A percentile compares a stretch with the other conserved stretches of the same genome.
phyloP scores from a whole-genome alignment of 2,888 invertebrate species.

The Drosophila crucigera region DNA sequence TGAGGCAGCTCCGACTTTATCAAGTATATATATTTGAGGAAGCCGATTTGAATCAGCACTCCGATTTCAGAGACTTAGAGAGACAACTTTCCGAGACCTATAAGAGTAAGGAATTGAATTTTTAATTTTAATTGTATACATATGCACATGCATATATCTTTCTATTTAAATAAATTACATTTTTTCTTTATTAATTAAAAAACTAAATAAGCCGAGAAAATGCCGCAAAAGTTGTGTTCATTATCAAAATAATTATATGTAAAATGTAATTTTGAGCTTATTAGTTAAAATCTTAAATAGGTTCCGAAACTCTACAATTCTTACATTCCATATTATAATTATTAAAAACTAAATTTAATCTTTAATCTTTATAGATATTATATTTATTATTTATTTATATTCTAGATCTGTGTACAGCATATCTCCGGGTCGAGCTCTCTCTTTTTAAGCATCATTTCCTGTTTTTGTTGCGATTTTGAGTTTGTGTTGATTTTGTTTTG shows the following conservation, averaged over 20 bases:
- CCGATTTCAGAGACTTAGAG: accelerated
- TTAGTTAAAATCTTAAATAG: neutral
- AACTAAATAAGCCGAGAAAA: neutral
- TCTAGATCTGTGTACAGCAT: neutral
- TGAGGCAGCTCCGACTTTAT: neutral
- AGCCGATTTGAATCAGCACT: neutral
- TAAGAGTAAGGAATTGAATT: too few species aligned
- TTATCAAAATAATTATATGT: neutral
- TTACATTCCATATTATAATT: neutral
- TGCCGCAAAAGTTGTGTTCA: too few species aligned
- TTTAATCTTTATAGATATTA: too few species aligned
- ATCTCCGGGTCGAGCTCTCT: neutral
- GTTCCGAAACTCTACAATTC: too few species aligned
- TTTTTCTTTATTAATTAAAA: neutral
- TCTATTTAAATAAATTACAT: neutral
- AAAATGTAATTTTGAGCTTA: neutral
- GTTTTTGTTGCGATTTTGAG: conserved; percentile 18
- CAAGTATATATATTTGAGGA: neutral
- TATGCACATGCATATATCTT: too few species aligned
- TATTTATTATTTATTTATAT: neutral
- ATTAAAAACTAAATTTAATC: neutral
- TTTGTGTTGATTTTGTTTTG: conserved; percentile 27
- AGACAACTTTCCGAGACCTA: neutral
- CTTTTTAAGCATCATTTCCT: conserved; percentile 6
- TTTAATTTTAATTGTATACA: too few species aligned